Conservation (phyloP, 1,140 invertebrate species). For the Gonatopus flavifemur region DNA sequence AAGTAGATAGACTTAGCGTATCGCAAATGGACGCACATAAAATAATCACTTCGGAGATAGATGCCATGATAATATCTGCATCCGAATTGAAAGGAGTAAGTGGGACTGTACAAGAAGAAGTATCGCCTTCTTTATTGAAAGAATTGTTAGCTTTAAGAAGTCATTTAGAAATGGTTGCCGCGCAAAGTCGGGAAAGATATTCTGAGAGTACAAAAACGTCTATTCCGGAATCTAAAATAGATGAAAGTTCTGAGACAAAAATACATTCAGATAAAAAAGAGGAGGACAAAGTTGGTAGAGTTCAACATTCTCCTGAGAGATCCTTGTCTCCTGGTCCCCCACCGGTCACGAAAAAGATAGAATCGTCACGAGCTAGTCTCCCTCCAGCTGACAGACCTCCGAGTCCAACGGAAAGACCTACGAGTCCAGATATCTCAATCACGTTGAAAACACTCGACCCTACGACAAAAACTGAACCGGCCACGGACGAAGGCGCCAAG, state of each 20-base stretch:
- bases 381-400: background rate
- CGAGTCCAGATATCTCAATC: background rate
- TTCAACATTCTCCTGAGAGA: too few species aligned
- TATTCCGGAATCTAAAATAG: too few species aligned
- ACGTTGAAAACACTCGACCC: background rate
- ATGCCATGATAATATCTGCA: conserved; percentile 69
- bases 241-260: too few species aligned
- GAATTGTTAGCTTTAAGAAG: conserved; percentile 52
- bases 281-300: too few species aligned
- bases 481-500: background rate
- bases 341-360: conserved; percentile 1
- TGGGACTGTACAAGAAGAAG: conserved; percentile 17
- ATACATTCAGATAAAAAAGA: too few species aligned
- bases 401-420: background rate
- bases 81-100: conserved; percentile 60
- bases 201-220: too few species aligned
- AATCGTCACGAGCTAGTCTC: conserved; percentile 11
- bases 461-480: background rate
- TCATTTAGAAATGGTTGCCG: conserved; percentile 41
- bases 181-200: too few species aligned
- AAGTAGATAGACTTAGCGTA: conserved; percentile 75
- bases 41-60: conserved; percentile 77
- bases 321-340: too few species aligned
- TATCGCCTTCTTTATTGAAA: conserved; percentile 45
- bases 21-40: conserved; percentile 75